These are phyloP conservation scores for Gobio occitaniae DNA, from an alignment of 2,797 vertebrate genomes.

Conservation along the genomic window DNA sequence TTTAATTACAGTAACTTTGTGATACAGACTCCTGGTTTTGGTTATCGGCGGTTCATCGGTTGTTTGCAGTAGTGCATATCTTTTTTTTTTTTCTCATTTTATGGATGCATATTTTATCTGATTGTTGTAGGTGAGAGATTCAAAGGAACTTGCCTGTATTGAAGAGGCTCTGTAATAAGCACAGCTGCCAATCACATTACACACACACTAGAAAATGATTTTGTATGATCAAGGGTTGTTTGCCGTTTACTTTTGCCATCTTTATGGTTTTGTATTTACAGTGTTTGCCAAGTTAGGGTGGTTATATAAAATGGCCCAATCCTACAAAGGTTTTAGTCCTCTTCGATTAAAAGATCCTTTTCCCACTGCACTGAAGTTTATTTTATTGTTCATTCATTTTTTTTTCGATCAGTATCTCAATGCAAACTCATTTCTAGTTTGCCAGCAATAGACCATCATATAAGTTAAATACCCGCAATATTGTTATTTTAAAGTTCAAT, in stretches of 20 bases:
- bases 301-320: conserved; percentile 46
- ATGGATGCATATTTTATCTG: conserved; percentile 43
- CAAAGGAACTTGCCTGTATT: conserved; percentile 32
- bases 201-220: conserved; percentile 27
- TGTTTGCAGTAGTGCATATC: conserved; percentile 53
- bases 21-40: conserved; percentile 70
- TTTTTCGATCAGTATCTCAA: not conserved
- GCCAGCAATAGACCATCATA: conserved; percentile 6
- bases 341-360: conserved; percentile 18
- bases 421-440: conserved; percentile 10
- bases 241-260: conserved; percentile 52
- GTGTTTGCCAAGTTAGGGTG: conserved; percentile 55
- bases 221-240: conserved; percentile 29
- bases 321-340: conserved; percentile 22
- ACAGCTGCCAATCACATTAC: conserved; percentile 57
- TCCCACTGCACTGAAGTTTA: conserved; percentile 18
- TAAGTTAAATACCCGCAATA: not conserved
- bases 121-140: conserved; percentile 32
- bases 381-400: not conserved
- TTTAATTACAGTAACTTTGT: conserved; percentile 75
- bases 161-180: conserved; percentile 56
- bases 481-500: conserved; percentile 1
- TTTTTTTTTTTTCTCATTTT: conserved; percentile 52
- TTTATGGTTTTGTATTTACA: conserved; percentile 52
- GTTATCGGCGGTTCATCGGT: conserved; percentile 51